Evolutionary conservation across 2,797 vertebrate species (phyloP), one percentile per base, ranked within the genome.

Genomic region (Sebastiscus tertius): DNA sequence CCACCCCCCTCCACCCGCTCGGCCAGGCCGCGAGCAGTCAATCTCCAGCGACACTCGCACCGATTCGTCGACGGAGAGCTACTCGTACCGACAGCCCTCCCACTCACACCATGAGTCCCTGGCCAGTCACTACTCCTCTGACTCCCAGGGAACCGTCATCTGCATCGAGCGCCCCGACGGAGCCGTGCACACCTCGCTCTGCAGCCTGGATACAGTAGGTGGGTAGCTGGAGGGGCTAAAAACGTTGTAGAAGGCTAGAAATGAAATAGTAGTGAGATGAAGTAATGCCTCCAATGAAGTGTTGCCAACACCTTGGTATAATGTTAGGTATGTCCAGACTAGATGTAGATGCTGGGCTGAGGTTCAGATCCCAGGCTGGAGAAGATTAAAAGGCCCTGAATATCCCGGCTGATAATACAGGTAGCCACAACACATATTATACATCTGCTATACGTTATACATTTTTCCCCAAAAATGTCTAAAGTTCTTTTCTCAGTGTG

Each of bases 11-110:
- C 22, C 13, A 0, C 49, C n/a, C 9, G 36, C 39, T 1, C 27
- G 12, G 5, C 14, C 84, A 98, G 98, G 98, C 82, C 97, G 98
- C 71, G 98, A 99, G 81, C 97, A 97, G 34, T 99, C 98, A 46
- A 98, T 99, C 94, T 98, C 98, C 2, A 99, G 98, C 86, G 98
- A 99, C 89, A 99, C 97, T 72, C 97, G 98, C 79, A 99, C 98
- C 77, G 98, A 99, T 92, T 99, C 98, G 4, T 99, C 98, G 64
- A 97, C 97, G 24, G 98, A 99, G 88, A 98, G 98, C 94, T 98
- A 93, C 94, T 96, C 96, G 56, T 95, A 96, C 73, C 97, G 87
- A 63, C 88, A 95, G 92, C 96, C 96, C 83, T 81, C 90, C 42
- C 90, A 89, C 84, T 94, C 94, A 0, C 97, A 98, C 90, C 97